Conservation (phyloP, 2,113 vertebrate species). For the Lampris megalopsis region DNA sequence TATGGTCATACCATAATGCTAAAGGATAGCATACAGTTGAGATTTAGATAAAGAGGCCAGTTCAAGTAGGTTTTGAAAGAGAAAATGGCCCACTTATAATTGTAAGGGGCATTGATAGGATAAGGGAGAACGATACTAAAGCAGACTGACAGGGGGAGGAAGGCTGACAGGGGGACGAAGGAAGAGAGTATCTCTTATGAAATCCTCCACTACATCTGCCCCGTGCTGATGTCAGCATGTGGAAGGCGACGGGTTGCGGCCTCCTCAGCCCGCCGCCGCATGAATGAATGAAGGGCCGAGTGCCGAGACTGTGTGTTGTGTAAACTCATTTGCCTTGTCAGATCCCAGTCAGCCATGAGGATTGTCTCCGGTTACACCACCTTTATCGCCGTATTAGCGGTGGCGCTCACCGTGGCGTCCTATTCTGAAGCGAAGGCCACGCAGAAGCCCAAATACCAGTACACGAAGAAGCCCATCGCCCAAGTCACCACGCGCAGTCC, state of each 20-base stretch:
- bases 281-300: background rate
- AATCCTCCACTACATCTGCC: too few species aligned
- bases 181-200: too few species aligned
- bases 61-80: background rate
- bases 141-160: background rate
- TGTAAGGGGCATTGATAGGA: background rate
- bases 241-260: too few species aligned
- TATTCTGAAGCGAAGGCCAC: conserved; percentile 83
- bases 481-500: conserved; percentile 69
- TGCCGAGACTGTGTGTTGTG: background rate
- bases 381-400: conserved; percentile 61
- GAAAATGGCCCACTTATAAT: background rate
- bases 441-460: conserved; percentile 83
- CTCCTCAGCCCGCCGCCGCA: too few species aligned
- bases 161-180: too few species aligned
- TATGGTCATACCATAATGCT: too few species aligned
- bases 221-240: too few species aligned
- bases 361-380: conserved; percentile 55
- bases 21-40: background rate
- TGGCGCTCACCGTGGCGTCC: conserved; percentile 48
- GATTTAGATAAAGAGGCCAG: background rate
- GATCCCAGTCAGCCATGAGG: conserved; percentile 84
- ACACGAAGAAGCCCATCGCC: conserved; percentile 86
- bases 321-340: conserved; percentile 64
- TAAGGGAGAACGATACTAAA: background rate